Evolutionary conservation across 1,140 invertebrate species (phyloP).

Genomic region (Saxidomus purpurata): DNA sequence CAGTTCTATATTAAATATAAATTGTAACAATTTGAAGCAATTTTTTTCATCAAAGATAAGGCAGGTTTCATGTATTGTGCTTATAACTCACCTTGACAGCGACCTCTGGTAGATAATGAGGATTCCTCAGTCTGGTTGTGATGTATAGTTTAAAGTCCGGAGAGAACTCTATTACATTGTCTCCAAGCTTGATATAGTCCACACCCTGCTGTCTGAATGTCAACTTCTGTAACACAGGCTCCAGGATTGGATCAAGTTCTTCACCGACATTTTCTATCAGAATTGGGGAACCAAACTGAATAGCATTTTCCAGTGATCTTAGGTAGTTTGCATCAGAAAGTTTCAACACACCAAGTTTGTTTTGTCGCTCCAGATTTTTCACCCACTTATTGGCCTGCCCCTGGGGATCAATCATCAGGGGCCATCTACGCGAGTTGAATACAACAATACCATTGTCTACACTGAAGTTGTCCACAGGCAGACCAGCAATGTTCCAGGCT

Average conservation of each 20-base stretch:
- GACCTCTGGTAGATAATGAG: slow-evolving; percentile 87
- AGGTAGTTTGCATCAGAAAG: slow-evolving; percentile 86
- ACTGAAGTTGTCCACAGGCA: slow-evolving; percentile 86
- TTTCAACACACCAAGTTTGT: slow-evolving; percentile 85
- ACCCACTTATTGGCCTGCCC: slow-evolving; percentile 92
- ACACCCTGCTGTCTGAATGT: slow-evolving; percentile 86
- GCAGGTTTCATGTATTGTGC: no score
- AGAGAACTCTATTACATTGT: slow-evolving; percentile 86
- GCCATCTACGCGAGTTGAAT: slow-evolving; percentile 86
- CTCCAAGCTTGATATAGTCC: slow-evolving; percentile 86
- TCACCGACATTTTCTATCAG: slow-evolving; percentile 87
- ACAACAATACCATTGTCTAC: slow-evolving; percentile 87
- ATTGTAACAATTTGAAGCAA: no score
- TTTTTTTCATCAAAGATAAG: no score
- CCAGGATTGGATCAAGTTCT: slow-evolving; percentile 86
- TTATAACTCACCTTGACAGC: slow-evolving; percentile 86
- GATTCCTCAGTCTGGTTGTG: slow-evolving; percentile 86
- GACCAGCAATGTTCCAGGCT: slow-evolving; percentile 86
- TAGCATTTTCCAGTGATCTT: slow-evolving; percentile 85
- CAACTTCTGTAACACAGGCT: slow-evolving; percentile 86
- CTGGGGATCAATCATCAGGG: slow-evolving; percentile 87
- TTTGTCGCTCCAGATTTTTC: slow-evolving; percentile 93
- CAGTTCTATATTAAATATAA: no score
- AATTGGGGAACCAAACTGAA: slow-evolving; percentile 86
- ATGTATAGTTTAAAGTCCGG: slow-evolving; percentile 86